phyloP scores from a whole-genome alignment of 2,113 vertebrate species.

The Oreochromis niloticus region DNA sequence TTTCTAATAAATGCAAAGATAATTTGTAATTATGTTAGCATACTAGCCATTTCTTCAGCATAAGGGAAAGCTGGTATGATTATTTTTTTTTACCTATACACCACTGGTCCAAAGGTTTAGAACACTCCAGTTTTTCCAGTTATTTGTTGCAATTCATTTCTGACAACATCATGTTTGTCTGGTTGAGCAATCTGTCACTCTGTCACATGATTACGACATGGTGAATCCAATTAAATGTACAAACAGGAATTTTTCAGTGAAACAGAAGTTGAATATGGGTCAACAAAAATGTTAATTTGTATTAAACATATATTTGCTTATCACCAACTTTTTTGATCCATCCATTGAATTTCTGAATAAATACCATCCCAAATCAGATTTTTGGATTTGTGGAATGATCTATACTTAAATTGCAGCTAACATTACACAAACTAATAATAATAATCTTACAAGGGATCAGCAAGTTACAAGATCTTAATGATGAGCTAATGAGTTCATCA shows the following conservation, averaged over 20 bases:
- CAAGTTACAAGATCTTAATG: neutral
- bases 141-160: neutral
- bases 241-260: neutral
- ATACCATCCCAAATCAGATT: neutral
- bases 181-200: slow-evolving; percentile 1
- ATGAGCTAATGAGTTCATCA: neutral
- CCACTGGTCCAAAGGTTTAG: neutral
- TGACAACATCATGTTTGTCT: slow-evolving; percentile 19
- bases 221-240: slow-evolving; percentile 22
- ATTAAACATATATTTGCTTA: neutral
- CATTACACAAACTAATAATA: neutral
- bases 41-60: neutral
- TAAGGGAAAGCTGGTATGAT: neutral
- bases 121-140: too few species aligned
- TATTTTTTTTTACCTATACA: accelerated
- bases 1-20: neutral
- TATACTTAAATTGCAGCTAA: neutral
- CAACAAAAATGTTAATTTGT: neutral
- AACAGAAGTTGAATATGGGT: neutral
- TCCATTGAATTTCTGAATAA: neutral
- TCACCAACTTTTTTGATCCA: neutral
- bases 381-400: neutral
- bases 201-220: slow-evolving; percentile 41
- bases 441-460: neutral
- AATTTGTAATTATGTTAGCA: neutral